Evolutionary conservation across 2,797 vertebrate species (phyloP), one percentile per base, ranked within the genome.

Genomic region (Sandelia bainsii): DNA sequence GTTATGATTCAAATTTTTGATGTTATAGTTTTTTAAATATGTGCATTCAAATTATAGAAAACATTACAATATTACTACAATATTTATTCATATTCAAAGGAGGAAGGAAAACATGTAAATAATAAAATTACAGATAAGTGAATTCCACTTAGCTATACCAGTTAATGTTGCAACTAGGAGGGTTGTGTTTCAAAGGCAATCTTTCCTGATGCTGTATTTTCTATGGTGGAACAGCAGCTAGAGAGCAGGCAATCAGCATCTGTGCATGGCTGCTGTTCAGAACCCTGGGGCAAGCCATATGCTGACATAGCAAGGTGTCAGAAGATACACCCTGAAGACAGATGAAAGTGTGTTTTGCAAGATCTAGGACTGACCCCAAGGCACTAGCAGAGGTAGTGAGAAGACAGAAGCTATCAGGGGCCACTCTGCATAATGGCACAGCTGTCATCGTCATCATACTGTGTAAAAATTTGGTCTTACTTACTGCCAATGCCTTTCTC

Each of bases 251-350:
- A 75, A 53, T 45, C 67, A 54, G 64, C 82, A 83, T 85, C 79
- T 89, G 86, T 84, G 68, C 62, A 58, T 69, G 75, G 72, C 84
- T 82, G 80, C 83, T 81, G 79, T 76, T 86, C 79, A 77, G 67
- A 76, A 65, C 88, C 87, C 77, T 22, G 68, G 73, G 80, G 83
- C 67, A 51, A 80, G 22, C 71, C 74, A 85, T 87, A 87, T 89
- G 89, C 86, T 92, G 80, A 91, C 83, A 85, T 62, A 69, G 81
- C 79, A 85, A 87, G 79, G 79, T 88, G 89, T 90, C 83, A 84
- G 76, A 85, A 70, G 75, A 81, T 49, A 73, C 39, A 73, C 84
- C 83, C 77, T 7, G 20, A 84, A 88, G 82, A 90, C 76, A 75
- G 78, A 91, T 91, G 84, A 81, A 84, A 72, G 75, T 69, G 81